phyloP scores from a whole-genome alignment of 92 coral and sea anemone species.

The Siderastrea radians region DNA sequence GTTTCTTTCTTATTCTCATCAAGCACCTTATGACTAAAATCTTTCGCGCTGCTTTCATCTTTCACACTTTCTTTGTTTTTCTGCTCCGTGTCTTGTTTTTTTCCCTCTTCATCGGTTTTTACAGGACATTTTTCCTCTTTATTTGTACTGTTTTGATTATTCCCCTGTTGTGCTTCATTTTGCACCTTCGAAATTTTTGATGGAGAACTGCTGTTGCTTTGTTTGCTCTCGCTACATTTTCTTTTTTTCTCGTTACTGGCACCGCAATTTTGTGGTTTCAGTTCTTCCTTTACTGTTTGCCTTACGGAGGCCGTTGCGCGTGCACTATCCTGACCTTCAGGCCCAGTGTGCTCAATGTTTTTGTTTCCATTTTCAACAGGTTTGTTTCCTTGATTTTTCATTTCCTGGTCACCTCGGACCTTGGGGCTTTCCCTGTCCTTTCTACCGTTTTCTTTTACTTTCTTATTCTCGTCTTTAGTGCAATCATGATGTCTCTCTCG shows the following conservation, averaged over 20 bases:
- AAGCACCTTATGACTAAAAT: neutral
- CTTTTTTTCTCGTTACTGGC: neutral
- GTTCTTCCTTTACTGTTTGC: constrained; percentile 11
- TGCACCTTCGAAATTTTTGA: neutral
- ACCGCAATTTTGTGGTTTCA: neutral
- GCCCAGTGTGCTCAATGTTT: neutral
- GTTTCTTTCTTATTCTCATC: neutral
- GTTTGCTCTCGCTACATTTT: neutral
- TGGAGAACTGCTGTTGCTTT: neutral
- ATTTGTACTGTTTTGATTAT: neutral
- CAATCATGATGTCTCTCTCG: neutral
- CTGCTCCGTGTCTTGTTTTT: neutral
- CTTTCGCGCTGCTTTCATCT: neutral
- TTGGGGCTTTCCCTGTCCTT: neutral
- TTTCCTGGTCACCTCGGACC: neutral
- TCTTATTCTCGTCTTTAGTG: neutral
- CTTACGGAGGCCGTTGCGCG: neutral
- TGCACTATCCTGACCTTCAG: constrained; percentile 2
- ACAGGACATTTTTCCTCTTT: neutral
- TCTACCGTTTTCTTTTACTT: neutral
- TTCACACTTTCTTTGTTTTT: neutral
- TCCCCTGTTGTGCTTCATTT: neutral
- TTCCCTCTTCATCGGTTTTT: neutral
- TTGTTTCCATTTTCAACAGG: neutral
- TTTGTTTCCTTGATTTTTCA: neutral